Percentiles rank a stretch among this genome's conserved stretches.
Evolutionary conservation across 1,140 invertebrate genomes (phyloP).

Genomic region (Calliphora vicina): DNA sequence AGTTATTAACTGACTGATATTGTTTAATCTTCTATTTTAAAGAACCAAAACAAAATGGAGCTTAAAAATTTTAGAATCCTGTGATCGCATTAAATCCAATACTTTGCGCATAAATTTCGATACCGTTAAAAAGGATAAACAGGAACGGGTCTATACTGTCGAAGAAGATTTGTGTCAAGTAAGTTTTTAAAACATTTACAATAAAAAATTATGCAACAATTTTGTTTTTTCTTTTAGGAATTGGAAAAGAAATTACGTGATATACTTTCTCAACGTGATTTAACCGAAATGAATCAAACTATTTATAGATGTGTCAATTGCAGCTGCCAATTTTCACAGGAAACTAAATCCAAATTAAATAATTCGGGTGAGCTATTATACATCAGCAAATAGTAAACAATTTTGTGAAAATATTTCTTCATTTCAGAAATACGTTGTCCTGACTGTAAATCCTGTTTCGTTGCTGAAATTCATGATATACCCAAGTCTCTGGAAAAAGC

Average conservation of each 20-base stretch:
- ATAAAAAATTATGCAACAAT: not conserved
- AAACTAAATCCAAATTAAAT: constrained; percentile 50
- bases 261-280: constrained; percentile 65
- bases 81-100: constrained; percentile 64
- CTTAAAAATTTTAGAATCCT: constrained; percentile 67
- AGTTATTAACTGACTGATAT: not conserved
- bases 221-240: constrained; percentile 59
- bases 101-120: constrained; percentile 71
- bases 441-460: constrained; percentile 68
- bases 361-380: constrained; percentile 41
- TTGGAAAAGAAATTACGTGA: constrained; percentile 65
- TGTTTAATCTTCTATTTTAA: constrained; percentile 23
- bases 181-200: constrained; percentile 30
- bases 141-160: constrained; percentile 68
- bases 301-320: constrained; percentile 73
- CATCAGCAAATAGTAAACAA: constrained; percentile 40
- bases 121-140: constrained; percentile 67
- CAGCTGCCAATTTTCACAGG: constrained; percentile 68
- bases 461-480: constrained; percentile 65
- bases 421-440: constrained; percentile 66
- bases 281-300: constrained; percentile 66
- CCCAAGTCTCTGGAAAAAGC: constrained; percentile 48
- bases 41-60: constrained; percentile 69
- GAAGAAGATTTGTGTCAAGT: constrained; percentile 68
- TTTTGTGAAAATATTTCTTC: not conserved